Evolutionary conservation across 2,797 vertebrate species (phyloP), one percentile per base, ranked within the genome.

Genomic region (Cheirogaleus major): DNA sequence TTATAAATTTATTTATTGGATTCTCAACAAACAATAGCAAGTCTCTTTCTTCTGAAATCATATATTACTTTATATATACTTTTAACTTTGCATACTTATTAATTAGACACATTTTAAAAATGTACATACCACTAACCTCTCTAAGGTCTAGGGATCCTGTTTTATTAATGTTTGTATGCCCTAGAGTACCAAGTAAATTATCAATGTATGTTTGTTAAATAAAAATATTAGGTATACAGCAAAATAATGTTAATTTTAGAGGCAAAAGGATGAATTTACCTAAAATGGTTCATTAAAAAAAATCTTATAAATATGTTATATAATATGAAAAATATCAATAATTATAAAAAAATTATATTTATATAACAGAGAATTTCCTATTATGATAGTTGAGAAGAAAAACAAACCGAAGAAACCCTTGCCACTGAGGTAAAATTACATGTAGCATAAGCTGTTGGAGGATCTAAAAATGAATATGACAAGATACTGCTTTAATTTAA

Each of bases 221-320:
- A 81, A 89, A 81, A n/a, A 55, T 91, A 80, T 2, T 52, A 52
- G 25, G 13, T 50, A 75, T 59, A 25, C 63, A 80, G 45, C 22
- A 89, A 94, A 93, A 32, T 2, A 61, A 11, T 35, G 23, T 61
- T 69, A 94, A 90, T 93, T 86, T 89, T 96, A 82, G 87, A 32
- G 17, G 1, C 52, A 45, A 61, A 91, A 84, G 10, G 32, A 92
- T 52, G n/a, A 63, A 82, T 43, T 93, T 88, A 27, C 14, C 57
- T 73, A 89, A 93, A 55, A 30, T 86, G 1, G 27, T 50, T 43
- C n/a, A 75, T 79, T 81, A 20, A 81, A 67, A 84, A 82, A 72
- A 32, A 10, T 75, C 59, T 88, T 83, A 57, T 12, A 85, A 38
- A 83, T 95, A 63, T 38, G 22, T 45, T 61, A 50, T 52, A 9